These are phyloP conservation scores for Nomia melanderi DNA, from an alignment of 1,140 invertebrate genomes.

Conservation along the genomic window DNA sequence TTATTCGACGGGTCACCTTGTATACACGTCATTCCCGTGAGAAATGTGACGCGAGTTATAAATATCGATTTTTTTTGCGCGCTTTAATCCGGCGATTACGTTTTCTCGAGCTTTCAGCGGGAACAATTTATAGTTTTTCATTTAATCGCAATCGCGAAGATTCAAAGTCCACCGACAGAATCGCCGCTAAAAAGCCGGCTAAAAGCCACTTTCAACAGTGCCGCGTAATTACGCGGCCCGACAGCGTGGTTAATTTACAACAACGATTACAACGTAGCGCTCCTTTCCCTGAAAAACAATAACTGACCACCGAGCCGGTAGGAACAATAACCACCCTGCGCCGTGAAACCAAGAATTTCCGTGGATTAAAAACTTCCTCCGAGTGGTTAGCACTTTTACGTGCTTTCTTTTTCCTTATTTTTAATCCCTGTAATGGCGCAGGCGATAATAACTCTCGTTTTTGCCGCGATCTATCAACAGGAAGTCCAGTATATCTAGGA, in stretches of 20 bases:
- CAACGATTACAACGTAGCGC: conserved; percentile 19
- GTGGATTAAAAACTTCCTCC: conserved; percentile 5
- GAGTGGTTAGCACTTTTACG: neutral
- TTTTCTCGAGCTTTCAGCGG: too few species aligned
- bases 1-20: too few species aligned
- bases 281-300: conserved; percentile 21
- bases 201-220: conserved; percentile 4
- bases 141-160: neutral
- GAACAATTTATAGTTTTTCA: neutral
- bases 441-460: conserved; percentile 1
- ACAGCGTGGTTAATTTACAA: conserved; percentile 13
- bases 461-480: conserved; percentile 42
- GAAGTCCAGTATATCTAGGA: conserved; percentile 17
- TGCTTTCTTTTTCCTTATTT: conserved; percentile 4
- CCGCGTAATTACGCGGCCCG: conserved; percentile 10
- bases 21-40: too few species aligned
- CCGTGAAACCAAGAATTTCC: neutral
- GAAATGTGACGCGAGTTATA: too few species aligned
- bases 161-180: neutral
- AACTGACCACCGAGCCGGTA: neutral
- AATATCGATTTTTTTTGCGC: neutral
- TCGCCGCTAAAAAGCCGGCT: neutral
- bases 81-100: neutral
- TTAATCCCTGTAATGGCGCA: neutral
- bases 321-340: conserved; percentile 9